A percentile compares a stretch with the other conserved stretches of the same genome.
Evolutionary conservation across 2,797 vertebrate genomes (phyloP).

Genomic region (Onychomys leucogaster): DNA sequence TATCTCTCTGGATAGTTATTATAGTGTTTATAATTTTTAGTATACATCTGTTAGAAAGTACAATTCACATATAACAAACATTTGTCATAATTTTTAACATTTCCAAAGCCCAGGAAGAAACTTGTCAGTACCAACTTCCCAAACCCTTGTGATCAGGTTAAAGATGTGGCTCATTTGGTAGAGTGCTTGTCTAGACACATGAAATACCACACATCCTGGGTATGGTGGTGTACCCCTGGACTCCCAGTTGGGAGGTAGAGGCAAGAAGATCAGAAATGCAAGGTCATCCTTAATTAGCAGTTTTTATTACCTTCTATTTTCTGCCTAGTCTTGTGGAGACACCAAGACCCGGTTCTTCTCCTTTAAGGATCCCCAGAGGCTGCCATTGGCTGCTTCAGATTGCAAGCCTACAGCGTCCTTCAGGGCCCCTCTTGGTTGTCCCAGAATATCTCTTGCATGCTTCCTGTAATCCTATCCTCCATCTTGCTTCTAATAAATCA

Average conservation of each 20-base stretch:
- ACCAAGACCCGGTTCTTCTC: not conserved
- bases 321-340: not conserved
- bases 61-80: conserved; percentile 24
- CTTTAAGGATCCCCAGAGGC: not conserved
- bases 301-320: not conserved
- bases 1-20: conserved; percentile 36
- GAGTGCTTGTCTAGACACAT: not conserved
- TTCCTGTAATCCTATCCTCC: conserved; percentile 77
- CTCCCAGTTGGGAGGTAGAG: not conserved
- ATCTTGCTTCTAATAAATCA: conserved; percentile 69
- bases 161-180: not conserved
- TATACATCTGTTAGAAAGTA: conserved; percentile 18
- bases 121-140: conserved; percentile 1
- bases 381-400: conserved; percentile 59
- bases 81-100: not conserved
- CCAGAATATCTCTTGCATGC: conserved; percentile 62
- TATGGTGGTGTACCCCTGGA: no score
- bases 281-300: not conserved
- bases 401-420: conserved; percentile 47
- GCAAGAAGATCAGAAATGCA: not conserved
- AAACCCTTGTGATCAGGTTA: not conserved
- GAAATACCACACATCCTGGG: not conserved
- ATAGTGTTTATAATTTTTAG: conserved; percentile 32
- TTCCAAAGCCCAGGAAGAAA: conserved; percentile 48
- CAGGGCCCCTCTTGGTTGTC: conserved; percentile 35